Evolutionary conservation across 2,888 invertebrate species (phyloP), one percentile per base, ranked within the genome.

Genomic region (Ennomos quercinarius): DNA sequence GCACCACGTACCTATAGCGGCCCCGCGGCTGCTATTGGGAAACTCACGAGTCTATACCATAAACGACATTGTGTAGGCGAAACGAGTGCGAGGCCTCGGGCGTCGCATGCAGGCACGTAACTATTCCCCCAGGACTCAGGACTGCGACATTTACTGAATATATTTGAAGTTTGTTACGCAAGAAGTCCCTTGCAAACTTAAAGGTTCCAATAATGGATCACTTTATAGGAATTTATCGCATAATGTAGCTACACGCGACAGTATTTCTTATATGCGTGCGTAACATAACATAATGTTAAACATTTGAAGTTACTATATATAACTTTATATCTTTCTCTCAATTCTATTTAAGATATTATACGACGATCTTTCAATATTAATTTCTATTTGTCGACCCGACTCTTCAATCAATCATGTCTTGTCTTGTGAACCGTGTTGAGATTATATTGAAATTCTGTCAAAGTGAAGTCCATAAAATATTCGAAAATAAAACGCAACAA

Each of bases 91-190:
- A 60, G 69, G 71, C 73, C 73, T 67, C 70, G 67, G 67, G 74
- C 73, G 67, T 60, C 72, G 76, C 78, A 78, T 78, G 76, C 78
- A 69, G 70, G 72, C 84, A 84, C 86, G 85, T 85, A 81, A 82
- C 79, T 75, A 71, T 76, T 80, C 85, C 85, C 77, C 38, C 51
- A 73, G 77, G 85, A 75, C 70, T 57, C 66, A 61, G 70, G 71
- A 70, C 76, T 76, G 77, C 72, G 76, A 75, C 80, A 74, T 78
- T 74, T 76, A 70, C 73, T 69, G 83, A 83, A 83, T 83, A 84
- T 75, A 74, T 84, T 57, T 64, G 68, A 65, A 64, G 56, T 66
- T 65, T 60, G 63, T 58, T 63, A 63, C 63, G 57, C 63, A 62
- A 62, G 51, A 51, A 39, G 55, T 51, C 52, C 58, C 60, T 57